phyloP scores from a whole-genome alignment of 2,888 invertebrate species.

The Zaprionus obscuricornis region DNA sequence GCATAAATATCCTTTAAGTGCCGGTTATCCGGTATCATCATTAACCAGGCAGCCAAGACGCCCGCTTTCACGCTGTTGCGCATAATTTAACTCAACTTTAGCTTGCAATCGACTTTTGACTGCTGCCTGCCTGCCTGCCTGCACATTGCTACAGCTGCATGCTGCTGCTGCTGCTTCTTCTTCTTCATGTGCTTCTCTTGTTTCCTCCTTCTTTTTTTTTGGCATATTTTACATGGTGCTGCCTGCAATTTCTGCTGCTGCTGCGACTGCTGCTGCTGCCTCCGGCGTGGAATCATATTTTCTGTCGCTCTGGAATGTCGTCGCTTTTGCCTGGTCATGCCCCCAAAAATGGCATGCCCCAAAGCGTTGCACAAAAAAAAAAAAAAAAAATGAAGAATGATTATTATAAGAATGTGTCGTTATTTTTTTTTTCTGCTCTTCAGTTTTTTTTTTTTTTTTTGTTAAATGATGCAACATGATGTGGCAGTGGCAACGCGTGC shows the following conservation, averaged over 20 bases:
- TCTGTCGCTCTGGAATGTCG: slow-evolving; percentile 56
- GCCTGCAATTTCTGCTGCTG: slow-evolving; percentile 32
- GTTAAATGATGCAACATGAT: slow-evolving; percentile 62
- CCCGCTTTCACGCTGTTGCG: slow-evolving; percentile 68
- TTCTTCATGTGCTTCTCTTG: background rate
- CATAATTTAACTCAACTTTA: slow-evolving; percentile 48
- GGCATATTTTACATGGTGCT: slow-evolving; percentile 58
- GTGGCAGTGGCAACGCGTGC: slow-evolving; percentile 51
- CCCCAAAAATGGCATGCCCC: slow-evolving; percentile 53
- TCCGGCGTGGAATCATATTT: slow-evolving; percentile 67
- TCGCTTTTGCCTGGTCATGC: slow-evolving; percentile 49
- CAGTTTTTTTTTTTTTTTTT: no score
- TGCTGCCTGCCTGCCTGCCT: no score
- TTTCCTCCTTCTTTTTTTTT: slow-evolving; percentile 34
- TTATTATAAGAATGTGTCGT: slow-evolving; percentile 6
- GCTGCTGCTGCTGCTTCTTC: background rate
- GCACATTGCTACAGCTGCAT: no score
- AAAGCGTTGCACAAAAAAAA: slow-evolving; percentile 14
- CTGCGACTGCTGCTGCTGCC: slow-evolving; percentile 20
- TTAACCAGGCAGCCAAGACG: slow-evolving; percentile 65
- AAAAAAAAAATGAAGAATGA: slow-evolving; percentile 4
- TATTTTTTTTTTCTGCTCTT: no score
- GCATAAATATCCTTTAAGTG: slow-evolving; percentile 75
- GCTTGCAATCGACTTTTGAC: slow-evolving; percentile 10
- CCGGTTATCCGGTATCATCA: slow-evolving; percentile 70